phyloP scores from a whole-genome alignment of 1,140 invertebrate genomes.

The Caenorhabditis elegans region DNA sequence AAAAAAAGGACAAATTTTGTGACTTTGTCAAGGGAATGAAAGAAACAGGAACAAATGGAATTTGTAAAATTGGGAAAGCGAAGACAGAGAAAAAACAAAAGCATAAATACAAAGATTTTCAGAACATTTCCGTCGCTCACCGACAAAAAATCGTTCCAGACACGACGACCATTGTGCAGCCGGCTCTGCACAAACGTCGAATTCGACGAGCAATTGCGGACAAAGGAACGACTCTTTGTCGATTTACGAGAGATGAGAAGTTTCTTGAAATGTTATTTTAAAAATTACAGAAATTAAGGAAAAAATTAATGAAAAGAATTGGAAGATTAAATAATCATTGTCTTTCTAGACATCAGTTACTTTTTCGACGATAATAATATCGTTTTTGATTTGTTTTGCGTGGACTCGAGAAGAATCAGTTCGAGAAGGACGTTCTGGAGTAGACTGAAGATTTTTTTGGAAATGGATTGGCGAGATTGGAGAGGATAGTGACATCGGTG shows the following conservation, averaged over 20 bases:
- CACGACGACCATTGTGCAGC: background rate
- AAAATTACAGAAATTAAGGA: no score
- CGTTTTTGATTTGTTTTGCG: no score
- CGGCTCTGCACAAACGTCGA: background rate
- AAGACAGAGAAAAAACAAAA: background rate
- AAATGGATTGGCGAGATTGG: background rate
- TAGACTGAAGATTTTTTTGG: background rate
- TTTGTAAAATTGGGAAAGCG: background rate
- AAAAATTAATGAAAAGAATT: no score
- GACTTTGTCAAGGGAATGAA: background rate
- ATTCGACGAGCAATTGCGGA: background rate
- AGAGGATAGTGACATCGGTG: background rate
- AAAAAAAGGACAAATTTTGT: background rate
- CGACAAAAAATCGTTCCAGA: background rate
- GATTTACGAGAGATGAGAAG: no score
- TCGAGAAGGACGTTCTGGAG: no score
- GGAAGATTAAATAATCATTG: no score
- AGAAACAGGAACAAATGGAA: background rate
- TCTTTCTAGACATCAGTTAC: no score
- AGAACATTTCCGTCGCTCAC: no score
- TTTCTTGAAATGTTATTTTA: no score
- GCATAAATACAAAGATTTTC: slow-evolving; percentile 12
- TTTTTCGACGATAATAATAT: no score
- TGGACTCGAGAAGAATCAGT: no score
- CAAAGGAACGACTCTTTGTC: no score